Evolutionary conservation across 2,888 invertebrate species (phyloP).

Genomic region (Calameuta filiformis): DNA sequence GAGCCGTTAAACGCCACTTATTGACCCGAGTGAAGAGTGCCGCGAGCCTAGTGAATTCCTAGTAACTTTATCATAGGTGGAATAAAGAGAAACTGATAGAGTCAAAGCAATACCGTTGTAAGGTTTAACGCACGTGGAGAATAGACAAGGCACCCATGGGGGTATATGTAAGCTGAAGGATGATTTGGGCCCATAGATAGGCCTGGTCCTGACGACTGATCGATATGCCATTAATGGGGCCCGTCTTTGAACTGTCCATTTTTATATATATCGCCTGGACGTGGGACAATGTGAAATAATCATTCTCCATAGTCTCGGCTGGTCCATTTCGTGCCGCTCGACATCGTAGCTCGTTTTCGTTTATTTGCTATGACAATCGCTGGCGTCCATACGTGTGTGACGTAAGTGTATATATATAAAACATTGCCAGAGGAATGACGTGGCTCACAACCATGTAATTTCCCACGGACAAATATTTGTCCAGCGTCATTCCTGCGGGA

Average conservation of each 20-base stretch:
- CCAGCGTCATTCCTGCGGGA: background rate
- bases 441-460: background rate
- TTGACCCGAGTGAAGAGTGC: background rate
- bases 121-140: background rate
- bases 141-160: background rate
- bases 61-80: background rate
- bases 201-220: background rate
- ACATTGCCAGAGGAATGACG: too few relatives aligned
- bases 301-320: background rate
- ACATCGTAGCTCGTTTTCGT: background rate
- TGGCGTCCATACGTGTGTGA: background rate
- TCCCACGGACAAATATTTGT: slow-evolving; percentile 2
- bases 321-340: background rate
- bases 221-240: background rate
- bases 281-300: background rate
- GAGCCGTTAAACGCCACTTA: background rate
- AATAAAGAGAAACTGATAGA: background rate
- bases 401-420: background rate
- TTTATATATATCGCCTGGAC: background rate
- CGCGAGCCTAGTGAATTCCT: background rate
- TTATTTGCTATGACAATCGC: background rate
- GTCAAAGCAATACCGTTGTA: background rate
- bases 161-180: background rate
- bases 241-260: background rate
- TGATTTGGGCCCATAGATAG: background rate